A percentile compares a stretch with the other conserved stretches of the same genome.
phyloP scores from a whole-genome alignment of 2,888 invertebrate species.

The Steromphala cineraria region DNA sequence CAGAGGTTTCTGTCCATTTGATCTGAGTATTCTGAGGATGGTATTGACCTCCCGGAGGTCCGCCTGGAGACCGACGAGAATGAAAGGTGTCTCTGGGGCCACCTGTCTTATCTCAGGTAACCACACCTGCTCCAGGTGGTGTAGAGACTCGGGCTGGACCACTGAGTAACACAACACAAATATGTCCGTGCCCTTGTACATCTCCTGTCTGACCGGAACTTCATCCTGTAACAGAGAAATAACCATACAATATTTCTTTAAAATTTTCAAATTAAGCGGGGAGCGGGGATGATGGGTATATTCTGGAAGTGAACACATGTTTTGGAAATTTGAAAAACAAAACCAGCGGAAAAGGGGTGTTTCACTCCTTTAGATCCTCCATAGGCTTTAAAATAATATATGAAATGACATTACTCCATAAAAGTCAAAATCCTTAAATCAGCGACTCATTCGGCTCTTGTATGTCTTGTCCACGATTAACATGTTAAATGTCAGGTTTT shows the following conservation, averaged over 20 bases:
- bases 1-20: constrained; percentile 48
- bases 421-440: too few relatives aligned
- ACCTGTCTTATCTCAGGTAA: constrained; percentile 53
- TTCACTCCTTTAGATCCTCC: too few relatives aligned
- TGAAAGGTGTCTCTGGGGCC: constrained; percentile 58
- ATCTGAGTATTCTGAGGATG: constrained; percentile 43
- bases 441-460: too few relatives aligned
- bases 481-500: too few relatives aligned
- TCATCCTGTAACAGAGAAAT: constrained; percentile 48
- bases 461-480: too few relatives aligned
- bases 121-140: constrained; percentile 57
- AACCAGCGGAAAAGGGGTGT: too few relatives aligned
- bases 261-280: too few relatives aligned
- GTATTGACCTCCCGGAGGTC: constrained; percentile 55
- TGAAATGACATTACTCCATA: too few relatives aligned
- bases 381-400: too few relatives aligned
- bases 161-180: constrained; percentile 66
- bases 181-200: constrained; percentile 56
- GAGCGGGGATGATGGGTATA: too few relatives aligned
- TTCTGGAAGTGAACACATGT: too few relatives aligned
- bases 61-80: constrained; percentile 60
- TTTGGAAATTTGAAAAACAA: too few relatives aligned
- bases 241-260: neutral
- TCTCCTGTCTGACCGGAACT: constrained; percentile 42
- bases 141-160: constrained; percentile 56